A percentile compares a stretch with the other conserved stretches of the same genome.
These are phyloP conservation scores for Centroberyx gerrardi DNA, from an alignment of 2,797 vertebrate species.

Conservation along the genomic window DNA sequence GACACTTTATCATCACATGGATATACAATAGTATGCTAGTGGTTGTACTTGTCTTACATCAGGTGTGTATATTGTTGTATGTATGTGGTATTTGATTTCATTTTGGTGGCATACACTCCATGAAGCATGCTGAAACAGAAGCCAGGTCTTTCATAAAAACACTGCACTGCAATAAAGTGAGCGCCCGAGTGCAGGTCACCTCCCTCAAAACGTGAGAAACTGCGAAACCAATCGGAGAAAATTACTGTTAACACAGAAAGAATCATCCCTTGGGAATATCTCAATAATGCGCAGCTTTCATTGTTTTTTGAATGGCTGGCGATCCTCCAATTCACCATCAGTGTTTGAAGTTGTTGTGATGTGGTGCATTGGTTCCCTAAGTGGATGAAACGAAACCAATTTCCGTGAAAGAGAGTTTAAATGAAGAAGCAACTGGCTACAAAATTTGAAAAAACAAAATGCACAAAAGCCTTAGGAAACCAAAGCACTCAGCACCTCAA, in stretches of 20 bases:
- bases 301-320: conserved; percentile 66
- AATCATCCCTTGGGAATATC: conserved; percentile 29
- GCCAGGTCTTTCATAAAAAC: conserved; percentile 65
- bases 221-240: neutral
- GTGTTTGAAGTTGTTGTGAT: conserved; percentile 40
- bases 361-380: conserved; percentile 61
- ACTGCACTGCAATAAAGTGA: conserved; percentile 28
- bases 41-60: conserved; percentile 47
- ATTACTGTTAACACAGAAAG: conserved; percentile 39
- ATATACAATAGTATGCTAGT: conserved; percentile 42
- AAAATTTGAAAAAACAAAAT: neutral
- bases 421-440: neutral
- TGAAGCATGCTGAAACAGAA: conserved; percentile 74
- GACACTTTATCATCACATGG: conserved; percentile 62
- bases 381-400: conserved; percentile 3
- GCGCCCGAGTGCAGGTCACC: neutral
- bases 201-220: conserved; percentile 11
- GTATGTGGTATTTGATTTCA: conserved; percentile 63
- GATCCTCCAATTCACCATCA: conserved; percentile 37
- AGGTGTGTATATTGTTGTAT: conserved; percentile 52
- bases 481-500: conserved; percentile 56
- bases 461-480: conserved; percentile 47
- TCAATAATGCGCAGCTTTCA: conserved; percentile 29
- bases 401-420: neutral
- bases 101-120: conserved; percentile 55